Evolutionary conservation across 2,797 vertebrate species (phyloP).

Genomic region (Prionace glauca): DNA sequence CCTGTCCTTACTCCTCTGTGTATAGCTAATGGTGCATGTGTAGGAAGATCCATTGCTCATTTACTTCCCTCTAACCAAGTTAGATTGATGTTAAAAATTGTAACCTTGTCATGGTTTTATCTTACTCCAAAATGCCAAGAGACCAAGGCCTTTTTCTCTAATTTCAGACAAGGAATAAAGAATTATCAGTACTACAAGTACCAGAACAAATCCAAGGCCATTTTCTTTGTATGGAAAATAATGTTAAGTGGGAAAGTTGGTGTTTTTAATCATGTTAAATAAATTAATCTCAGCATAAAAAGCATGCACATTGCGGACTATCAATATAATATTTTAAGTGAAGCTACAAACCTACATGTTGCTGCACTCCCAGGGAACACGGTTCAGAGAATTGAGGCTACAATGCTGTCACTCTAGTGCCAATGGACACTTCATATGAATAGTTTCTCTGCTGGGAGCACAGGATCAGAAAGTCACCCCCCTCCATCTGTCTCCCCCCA

Average conservation of each 20-base stretch:
- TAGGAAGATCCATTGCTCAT: neutral
- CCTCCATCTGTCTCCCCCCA: neutral
- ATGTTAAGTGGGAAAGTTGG: neutral
- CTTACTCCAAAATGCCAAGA: neutral
- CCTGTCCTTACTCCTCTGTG: neutral
- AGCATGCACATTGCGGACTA: neutral
- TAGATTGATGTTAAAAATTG: neutral
- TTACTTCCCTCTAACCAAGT: neutral
- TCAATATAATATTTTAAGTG: neutral
- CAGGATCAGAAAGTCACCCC: neutral
- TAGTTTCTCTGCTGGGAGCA: neutral
- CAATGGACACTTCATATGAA: neutral
- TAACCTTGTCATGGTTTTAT: neutral
- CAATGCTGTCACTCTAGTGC: neutral
- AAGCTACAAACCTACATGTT: neutral
- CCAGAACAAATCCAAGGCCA: neutral
- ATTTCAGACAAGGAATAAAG: neutral
- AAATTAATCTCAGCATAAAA: neutral
- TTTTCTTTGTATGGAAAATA: neutral
- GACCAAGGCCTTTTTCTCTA: neutral
- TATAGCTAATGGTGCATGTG: neutral
- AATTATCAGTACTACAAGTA: neutral
- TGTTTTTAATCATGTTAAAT: neutral
- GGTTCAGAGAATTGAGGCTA: neutral
- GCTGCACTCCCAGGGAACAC: neutral